Evolutionary conservation across 2,888 invertebrate species (phyloP).

Genomic region (Rhyacophila evoluta): DNA sequence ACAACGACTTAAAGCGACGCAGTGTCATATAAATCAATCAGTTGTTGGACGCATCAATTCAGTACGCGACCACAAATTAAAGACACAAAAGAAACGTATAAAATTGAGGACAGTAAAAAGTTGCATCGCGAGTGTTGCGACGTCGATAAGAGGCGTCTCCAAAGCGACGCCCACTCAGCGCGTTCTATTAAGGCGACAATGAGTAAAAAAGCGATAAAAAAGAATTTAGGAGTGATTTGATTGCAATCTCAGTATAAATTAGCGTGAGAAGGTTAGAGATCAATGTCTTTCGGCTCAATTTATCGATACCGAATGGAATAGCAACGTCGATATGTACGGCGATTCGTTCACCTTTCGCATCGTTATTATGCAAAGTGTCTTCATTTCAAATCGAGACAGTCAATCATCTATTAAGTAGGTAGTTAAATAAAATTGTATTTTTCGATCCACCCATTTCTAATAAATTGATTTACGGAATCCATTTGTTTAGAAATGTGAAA

Average conservation of each 20-base stretch:
- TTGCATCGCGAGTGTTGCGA: background rate
- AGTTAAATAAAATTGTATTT: no score
- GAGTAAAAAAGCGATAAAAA: constrained; percentile 12
- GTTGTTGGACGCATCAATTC: no score
- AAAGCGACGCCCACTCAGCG: background rate
- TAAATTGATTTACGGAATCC: no score
- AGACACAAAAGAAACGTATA: background rate
- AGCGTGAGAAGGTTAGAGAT: background rate
- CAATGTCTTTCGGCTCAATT: background rate
- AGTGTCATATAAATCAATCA: no score
- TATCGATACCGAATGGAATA: background rate
- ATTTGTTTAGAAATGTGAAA: no score
- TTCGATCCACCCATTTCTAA: no score
- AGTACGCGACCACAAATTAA: no score
- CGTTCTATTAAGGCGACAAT: background rate
- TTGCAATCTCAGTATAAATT: constrained; percentile 13
- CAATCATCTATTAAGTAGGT: no score
- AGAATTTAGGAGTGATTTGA: constrained; percentile 14
- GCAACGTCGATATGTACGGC: background rate
- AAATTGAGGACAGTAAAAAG: background rate
- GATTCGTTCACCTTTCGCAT: background rate
- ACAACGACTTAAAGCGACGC: no score
- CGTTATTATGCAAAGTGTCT: no score
- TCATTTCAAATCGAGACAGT: no score
- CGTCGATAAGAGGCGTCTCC: background rate